Conservation (phyloP, 2,888 invertebrate species). For the Spisula subtruncata region DNA sequence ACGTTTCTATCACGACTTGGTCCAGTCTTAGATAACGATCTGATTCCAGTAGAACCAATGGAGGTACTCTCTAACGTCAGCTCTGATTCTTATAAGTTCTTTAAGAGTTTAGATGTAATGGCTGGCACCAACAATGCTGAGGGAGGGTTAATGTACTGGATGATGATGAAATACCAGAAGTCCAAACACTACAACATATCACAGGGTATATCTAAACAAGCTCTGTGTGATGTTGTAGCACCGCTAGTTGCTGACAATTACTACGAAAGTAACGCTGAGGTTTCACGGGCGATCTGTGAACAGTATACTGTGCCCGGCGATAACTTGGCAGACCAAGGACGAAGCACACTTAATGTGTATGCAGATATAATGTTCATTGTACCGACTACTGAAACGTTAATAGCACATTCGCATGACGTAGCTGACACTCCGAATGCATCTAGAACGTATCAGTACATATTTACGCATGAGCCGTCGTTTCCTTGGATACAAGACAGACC, state of each 20-base stretch:
- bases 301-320: constrained; percentile 52
- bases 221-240: constrained; percentile 65
- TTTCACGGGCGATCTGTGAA: constrained; percentile 60
- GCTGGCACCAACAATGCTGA: constrained; percentile 74
- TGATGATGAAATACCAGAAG: constrained; percentile 53
- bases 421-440: background rate
- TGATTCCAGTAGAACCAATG: constrained; percentile 58
- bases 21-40: constrained; percentile 70
- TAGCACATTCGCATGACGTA: constrained; percentile 90
- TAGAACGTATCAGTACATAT: constrained; percentile 95
- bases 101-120: constrained; percentile 70
- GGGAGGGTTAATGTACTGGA: constrained; percentile 71
- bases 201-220: constrained; percentile 57
- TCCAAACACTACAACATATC: constrained; percentile 59
- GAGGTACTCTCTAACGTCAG: constrained; percentile 47
- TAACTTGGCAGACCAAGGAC: constrained; percentile 50
- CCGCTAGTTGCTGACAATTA: constrained; percentile 58
- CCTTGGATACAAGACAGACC: constrained; percentile 93
- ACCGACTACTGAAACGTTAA: constrained; percentile 83
- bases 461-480: constrained; percentile 92
- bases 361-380: constrained; percentile 65
- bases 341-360: constrained; percentile 59
- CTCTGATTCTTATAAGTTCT: constrained; percentile 58
- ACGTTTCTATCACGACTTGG: constrained; percentile 56
- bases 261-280: constrained; percentile 41